A percentile compares a stretch with the other conserved stretches of the same genome.
These are phyloP conservation scores for Acanthosepion esculentum DNA, from an alignment of 2,888 invertebrate species.

Conservation along the genomic window DNA sequence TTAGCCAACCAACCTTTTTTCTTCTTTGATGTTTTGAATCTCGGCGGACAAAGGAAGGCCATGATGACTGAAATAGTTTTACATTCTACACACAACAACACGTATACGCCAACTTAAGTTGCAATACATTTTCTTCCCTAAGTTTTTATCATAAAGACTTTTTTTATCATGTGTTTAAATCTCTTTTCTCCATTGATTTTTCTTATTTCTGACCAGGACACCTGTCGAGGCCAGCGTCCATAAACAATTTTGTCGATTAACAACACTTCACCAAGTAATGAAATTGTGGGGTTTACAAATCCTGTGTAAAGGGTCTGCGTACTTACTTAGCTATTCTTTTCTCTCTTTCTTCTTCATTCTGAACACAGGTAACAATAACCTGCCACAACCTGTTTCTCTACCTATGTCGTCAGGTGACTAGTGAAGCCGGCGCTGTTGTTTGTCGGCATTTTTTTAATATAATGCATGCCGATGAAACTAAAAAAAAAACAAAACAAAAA, in stretches of 20 bases:
- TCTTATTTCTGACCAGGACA: neutral
- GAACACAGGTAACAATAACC: too few relatives aligned
- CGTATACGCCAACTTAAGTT: neutral
- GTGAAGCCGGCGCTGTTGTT: too few relatives aligned
- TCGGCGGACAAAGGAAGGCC: neutral
- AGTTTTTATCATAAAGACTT: neutral
- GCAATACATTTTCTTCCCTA: neutral
- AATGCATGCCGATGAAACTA: too few relatives aligned
- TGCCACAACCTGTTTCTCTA: too few relatives aligned
- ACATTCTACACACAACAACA: neutral
- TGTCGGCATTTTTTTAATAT: too few relatives aligned
- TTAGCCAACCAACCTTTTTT: neutral
- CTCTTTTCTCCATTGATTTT: neutral
- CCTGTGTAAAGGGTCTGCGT: too few relatives aligned
- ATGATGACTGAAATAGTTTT: neutral
- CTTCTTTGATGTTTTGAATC: slow-evolving; percentile 11
- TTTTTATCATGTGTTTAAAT: neutral
- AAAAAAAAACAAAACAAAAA: too few relatives aligned
- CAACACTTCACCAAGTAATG: too few relatives aligned
- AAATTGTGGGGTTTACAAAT: too few relatives aligned
- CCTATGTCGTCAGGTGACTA: too few relatives aligned
- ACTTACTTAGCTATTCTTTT: too few relatives aligned
- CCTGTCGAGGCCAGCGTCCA: slow-evolving; percentile 12
- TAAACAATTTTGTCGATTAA: neutral
- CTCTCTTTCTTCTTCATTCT: too few relatives aligned